Evolutionary conservation across 2,113 vertebrate species (phyloP), one percentile per base, ranked within the genome.

Genomic region (Gadus macrocephalus): DNA sequence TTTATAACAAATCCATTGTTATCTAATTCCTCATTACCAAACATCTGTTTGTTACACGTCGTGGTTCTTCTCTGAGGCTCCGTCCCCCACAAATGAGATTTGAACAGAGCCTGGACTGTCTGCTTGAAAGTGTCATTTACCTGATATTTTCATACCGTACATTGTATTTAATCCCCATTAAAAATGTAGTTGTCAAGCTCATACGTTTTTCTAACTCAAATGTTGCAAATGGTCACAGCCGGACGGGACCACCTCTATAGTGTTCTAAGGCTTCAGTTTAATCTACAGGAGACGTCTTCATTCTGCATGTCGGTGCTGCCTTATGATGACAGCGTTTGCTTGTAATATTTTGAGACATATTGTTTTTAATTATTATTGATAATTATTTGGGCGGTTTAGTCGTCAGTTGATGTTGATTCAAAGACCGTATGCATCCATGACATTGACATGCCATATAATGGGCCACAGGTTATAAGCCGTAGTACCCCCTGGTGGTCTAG

Each of bases 141-240:
- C 69, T 73, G 56, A 61, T 75, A 83, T 82, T 87, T 89, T 83
- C 77, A 81, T 76, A 72, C 63, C 62, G 71, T 79, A 65, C 66
- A 69, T 22, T 59, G 77, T 81, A 49, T 73, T 69, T 85, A 69
- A 70, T 79, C 83, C 81, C 83, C 71, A 77, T 38, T 66, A 79
- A 56, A 73, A 77, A 85, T 81, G 83, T 89, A 78, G 83, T 78
- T 84, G 86, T 91, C 86, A 87, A 82, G 83, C 71, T 79, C 78
- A 77, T 85, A 83, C 75, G 9, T 82, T 77, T 88, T 90, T 90
- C 83, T 79, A 85, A 86, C 71, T 72, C 74, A 90, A 91, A 92
- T 89, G 86, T 89, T 85, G 84, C 82, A 73, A 79, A 87, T 89
- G 64, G 87, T 80, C 73, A 81, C 66, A 63, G 56, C 35, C 66